phyloP scores from a whole-genome alignment of 1,140 invertebrate genomes.

The Heliothis virescens region DNA sequence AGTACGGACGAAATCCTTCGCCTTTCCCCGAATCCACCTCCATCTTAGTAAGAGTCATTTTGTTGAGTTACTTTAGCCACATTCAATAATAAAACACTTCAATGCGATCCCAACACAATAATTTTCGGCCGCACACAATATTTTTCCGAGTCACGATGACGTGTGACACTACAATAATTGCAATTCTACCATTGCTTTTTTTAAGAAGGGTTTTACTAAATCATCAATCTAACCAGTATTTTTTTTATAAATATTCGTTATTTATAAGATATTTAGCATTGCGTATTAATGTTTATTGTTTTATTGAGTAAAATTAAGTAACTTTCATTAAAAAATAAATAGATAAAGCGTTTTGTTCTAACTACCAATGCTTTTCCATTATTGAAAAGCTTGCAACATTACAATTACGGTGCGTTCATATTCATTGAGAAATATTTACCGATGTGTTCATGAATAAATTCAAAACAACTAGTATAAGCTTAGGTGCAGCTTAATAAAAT shows the following conservation, averaged over 20 bases:
- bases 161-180: slow-evolving; percentile 29
- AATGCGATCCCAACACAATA: slow-evolving; percentile 22
- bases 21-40: slow-evolving; percentile 94
- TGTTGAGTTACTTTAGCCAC: slow-evolving; percentile 51
- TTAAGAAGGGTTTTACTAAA: too few species aligned
- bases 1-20: slow-evolving; percentile 97
- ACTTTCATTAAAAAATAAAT: background rate
- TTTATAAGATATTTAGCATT: too few species aligned
- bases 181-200: slow-evolving; percentile 32
- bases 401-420: background rate
- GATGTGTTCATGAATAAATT: background rate
- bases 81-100: slow-evolving; percentile 42
- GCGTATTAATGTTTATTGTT: too few species aligned
- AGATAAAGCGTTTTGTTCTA: background rate
- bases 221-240: too few species aligned
- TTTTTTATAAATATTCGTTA: too few species aligned
- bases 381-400: background rate
- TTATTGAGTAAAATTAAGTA: too few species aligned
- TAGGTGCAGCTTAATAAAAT: too few species aligned
- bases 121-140: slow-evolving; percentile 42
- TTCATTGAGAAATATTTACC: background rate
- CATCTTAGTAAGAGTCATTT: slow-evolving; percentile 90
- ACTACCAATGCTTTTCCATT: background rate
- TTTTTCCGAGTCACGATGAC: slow-evolving; percentile 54
- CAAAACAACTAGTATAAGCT: too few species aligned